Percentiles rank a stretch among this genome's conserved stretches.
phyloP scores from a whole-genome alignment of 2,888 invertebrate species.

The Dromius quadrimaculatus region DNA sequence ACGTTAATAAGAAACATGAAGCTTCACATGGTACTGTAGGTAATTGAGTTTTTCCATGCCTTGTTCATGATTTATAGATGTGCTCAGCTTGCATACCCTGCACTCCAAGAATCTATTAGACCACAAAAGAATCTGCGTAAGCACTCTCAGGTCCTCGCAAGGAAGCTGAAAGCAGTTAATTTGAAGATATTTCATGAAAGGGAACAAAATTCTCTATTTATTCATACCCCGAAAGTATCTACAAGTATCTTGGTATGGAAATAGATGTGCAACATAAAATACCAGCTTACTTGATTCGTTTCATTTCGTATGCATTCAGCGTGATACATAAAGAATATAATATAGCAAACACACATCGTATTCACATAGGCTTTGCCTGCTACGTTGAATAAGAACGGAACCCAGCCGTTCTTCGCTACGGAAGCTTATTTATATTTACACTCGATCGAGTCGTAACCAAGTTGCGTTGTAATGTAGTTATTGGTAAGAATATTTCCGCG shows the following conservation, averaged over 20 bases:
- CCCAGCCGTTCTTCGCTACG: slow-evolving; percentile 3
- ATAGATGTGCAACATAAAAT: slow-evolving; percentile 26
- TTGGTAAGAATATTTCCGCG: slow-evolving; percentile 48
- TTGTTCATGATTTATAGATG: no score
- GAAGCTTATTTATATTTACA: slow-evolving; percentile 50
- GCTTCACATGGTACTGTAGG: no score
- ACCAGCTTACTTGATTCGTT: slow-evolving; percentile 32
- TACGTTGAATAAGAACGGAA: no score
- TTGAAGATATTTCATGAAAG: neutral
- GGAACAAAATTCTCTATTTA: slow-evolving; percentile 29
- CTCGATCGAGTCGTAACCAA: slow-evolving; percentile 45
- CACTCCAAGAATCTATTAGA: no score
- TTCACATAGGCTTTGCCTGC: no score
- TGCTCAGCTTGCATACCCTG: no score
- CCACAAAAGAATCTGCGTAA: no score
- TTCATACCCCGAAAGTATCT: slow-evolving; percentile 16
- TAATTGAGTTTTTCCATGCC: no score
- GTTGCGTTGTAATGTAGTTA: slow-evolving; percentile 45
- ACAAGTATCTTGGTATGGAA: slow-evolving; percentile 15
- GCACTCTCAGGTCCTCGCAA: no score
- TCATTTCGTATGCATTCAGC: slow-evolving; percentile 45
- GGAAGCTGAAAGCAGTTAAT: no score
- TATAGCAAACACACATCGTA: slow-evolving; percentile 32
- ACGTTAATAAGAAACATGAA: no score
- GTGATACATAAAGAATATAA: slow-evolving; percentile 43